Percentiles rank a stretch among this genome's conserved stretches.
Evolutionary conservation across 2,797 vertebrate species (phyloP).

Genomic region (Hydrolagus colliei): DNA sequence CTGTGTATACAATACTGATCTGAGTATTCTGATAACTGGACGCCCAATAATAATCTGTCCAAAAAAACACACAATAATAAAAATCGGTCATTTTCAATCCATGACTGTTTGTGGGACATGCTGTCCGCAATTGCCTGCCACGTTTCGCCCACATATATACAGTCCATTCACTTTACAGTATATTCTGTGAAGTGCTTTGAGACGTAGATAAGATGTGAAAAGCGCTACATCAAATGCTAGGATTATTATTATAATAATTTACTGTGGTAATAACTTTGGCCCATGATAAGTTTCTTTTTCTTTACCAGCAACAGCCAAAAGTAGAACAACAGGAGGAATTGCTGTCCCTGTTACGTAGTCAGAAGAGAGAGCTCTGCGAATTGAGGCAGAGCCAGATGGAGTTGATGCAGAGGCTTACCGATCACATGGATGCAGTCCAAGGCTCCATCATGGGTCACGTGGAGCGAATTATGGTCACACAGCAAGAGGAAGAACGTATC

Average conservation of each 20-base stretch:
- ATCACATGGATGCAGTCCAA: slow-evolving; percentile 70
- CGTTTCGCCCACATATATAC: too few relatives aligned
- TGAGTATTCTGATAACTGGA: not conserved
- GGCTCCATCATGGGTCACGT: slow-evolving; percentile 79
- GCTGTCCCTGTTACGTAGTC: slow-evolving; percentile 74
- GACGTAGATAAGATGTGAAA: too few relatives aligned
- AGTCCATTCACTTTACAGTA: too few relatives aligned
- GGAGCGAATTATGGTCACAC: slow-evolving; percentile 71
- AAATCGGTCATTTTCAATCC: too few relatives aligned
- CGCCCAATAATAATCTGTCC: too few relatives aligned
- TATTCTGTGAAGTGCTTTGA: too few relatives aligned
- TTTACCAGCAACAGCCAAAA: slow-evolving; percentile 53
- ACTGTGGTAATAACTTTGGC: not conserved
- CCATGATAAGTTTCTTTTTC: not conserved
- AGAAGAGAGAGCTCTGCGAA: slow-evolving; percentile 80
- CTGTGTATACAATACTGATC: not conserved
- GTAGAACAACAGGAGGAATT: slow-evolving; percentile 76
- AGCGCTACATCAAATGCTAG: too few relatives aligned
- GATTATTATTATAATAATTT: not conserved
- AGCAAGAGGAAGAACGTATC: slow-evolving; percentile 95
- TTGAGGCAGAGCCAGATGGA: slow-evolving; percentile 79
- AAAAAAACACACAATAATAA: too few relatives aligned
- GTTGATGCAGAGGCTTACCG: slow-evolving; percentile 65
- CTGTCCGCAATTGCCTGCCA: too few relatives aligned
- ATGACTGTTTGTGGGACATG: too few relatives aligned